These are phyloP conservation scores for Zoroaster sp. DNA, from an alignment of 53 echinoderm and acorn worm species.

Conservation along the genomic window DNA sequence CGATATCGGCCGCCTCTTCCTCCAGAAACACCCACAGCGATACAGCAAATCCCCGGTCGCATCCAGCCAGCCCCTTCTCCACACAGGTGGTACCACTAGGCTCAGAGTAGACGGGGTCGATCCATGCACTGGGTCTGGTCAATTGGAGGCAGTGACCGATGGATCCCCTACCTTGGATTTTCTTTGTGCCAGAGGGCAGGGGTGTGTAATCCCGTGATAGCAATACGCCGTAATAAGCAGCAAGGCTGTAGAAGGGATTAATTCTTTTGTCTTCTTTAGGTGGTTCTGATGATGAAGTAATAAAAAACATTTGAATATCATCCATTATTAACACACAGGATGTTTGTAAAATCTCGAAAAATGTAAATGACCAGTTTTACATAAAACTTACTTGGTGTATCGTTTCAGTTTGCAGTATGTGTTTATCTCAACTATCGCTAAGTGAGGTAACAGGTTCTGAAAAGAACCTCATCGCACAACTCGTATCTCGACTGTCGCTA, in stretches of 20 bases:
- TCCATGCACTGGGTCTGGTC: neutral
- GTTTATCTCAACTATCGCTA: too few relatives aligned
- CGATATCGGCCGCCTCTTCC: neutral
- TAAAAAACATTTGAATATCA: too few relatives aligned
- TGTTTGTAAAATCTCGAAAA: too few relatives aligned
- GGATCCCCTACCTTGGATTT: neutral
- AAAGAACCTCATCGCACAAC: too few relatives aligned
- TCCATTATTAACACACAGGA: too few relatives aligned
- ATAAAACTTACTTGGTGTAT: too few relatives aligned
- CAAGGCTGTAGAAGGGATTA: constrained; percentile 47
- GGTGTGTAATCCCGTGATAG: neutral
- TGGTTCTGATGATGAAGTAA: neutral
- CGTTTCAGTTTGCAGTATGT: too few relatives aligned
- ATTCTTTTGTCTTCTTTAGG: neutral
- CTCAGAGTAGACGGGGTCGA: neutral
- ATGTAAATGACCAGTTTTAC: too few relatives aligned
- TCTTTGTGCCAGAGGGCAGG: neutral
- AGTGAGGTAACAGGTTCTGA: too few relatives aligned
- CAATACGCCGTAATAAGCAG: constrained; percentile 26
- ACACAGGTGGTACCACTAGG: neutral
- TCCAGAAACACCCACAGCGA: constrained; percentile 79
- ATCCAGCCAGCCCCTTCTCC: constrained; percentile 24
- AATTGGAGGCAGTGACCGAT: constrained; percentile 8
- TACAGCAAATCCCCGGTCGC: constrained; percentile 76
- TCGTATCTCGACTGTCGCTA: too few relatives aligned